A percentile compares a stretch with the other conserved stretches of the same genome.
Conservation (phyloP, 2,888 invertebrate genomes). For the Notocelia uddmanniana region DNA sequence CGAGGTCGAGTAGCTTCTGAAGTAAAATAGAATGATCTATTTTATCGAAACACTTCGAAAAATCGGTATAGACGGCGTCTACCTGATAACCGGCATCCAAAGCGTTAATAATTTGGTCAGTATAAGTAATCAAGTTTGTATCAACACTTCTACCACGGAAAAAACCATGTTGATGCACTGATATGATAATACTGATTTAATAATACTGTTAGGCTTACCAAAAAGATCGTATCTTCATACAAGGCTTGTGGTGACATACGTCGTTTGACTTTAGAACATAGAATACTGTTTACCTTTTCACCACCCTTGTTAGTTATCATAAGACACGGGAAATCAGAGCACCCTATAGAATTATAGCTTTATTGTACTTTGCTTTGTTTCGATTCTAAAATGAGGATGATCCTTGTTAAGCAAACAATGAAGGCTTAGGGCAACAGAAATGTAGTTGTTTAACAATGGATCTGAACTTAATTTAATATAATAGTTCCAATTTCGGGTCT, state of each 20-base stretch:
- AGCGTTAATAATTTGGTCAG: too few species aligned
- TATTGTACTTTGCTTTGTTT: constrained; percentile 28
- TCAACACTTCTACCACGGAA: too few species aligned
- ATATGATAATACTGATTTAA: too few species aligned
- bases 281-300: constrained; percentile 37
- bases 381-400: constrained; percentile 17
- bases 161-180: too few species aligned
- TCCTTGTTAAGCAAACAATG: constrained; percentile 24
- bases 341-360: constrained; percentile 18
- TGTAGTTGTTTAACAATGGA: constrained; percentile 9
- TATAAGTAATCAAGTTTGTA: too few species aligned
- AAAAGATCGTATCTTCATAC: neutral
- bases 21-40: too few species aligned
- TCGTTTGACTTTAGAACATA: neutral
- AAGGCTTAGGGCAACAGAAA: constrained; percentile 11
- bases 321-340: constrained; percentile 28
- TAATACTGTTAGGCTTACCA: neutral
- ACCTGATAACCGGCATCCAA: too few species aligned
- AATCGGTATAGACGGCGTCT: too few species aligned
- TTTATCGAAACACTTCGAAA: too few species aligned
- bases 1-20: too few species aligned
- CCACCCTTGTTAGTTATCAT: constrained; percentile 40
- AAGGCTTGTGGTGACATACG: neutral
- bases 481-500: constrained; percentile 6
- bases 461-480: neutral